Percentiles rank a stretch among this genome's conserved stretches.
These are phyloP conservation scores for Oryzias melastigma DNA, from an alignment of 2,113 vertebrate genomes.

Conservation along the genomic window DNA sequence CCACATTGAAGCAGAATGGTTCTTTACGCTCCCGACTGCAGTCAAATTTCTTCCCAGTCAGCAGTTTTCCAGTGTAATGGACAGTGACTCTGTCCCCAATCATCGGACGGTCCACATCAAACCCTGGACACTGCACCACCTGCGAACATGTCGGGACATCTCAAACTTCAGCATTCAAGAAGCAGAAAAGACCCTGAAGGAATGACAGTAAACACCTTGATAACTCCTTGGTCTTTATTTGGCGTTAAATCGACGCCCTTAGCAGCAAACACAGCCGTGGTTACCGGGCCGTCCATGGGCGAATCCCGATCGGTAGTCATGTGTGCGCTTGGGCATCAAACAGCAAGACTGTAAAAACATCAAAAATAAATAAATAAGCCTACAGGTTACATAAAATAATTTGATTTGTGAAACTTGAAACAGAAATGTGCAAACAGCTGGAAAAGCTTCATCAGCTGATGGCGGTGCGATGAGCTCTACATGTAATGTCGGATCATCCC, in stretches of 20 bases:
- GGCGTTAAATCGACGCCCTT: slow-evolving; percentile 86
- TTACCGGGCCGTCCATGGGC: slow-evolving; percentile 76
- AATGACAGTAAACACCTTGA: slow-evolving; percentile 80
- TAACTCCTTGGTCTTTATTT: slow-evolving; percentile 85
- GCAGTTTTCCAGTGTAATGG: slow-evolving; percentile 91
- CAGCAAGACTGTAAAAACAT: slow-evolving; percentile 49
- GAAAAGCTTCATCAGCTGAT: slow-evolving; percentile 6
- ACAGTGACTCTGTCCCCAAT: slow-evolving; percentile 92
- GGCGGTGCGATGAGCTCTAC: background rate
- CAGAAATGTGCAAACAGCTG: slow-evolving; percentile 7
- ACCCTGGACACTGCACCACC: slow-evolving; percentile 84
- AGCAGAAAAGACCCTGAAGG: background rate
- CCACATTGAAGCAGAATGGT: slow-evolving; percentile 89
- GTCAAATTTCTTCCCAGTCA: slow-evolving; percentile 92
- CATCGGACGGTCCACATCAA: slow-evolving; percentile 85
- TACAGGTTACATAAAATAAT: slow-evolving; percentile 3
- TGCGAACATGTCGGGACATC: slow-evolving; percentile 50
- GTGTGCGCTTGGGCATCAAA: slow-evolving; percentile 46
- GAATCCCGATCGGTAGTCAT: slow-evolving; percentile 90
- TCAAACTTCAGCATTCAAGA: background rate
- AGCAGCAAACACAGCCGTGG: slow-evolving; percentile 71
- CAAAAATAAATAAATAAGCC: slow-evolving; percentile 7
- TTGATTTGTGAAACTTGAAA: slow-evolving; percentile 5
- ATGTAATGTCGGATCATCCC: background rate
- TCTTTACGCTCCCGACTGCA: slow-evolving; percentile 90